Conservation (phyloP, 2,888 invertebrate genomes). For the Caenorhabditis macrosperma region DNA sequence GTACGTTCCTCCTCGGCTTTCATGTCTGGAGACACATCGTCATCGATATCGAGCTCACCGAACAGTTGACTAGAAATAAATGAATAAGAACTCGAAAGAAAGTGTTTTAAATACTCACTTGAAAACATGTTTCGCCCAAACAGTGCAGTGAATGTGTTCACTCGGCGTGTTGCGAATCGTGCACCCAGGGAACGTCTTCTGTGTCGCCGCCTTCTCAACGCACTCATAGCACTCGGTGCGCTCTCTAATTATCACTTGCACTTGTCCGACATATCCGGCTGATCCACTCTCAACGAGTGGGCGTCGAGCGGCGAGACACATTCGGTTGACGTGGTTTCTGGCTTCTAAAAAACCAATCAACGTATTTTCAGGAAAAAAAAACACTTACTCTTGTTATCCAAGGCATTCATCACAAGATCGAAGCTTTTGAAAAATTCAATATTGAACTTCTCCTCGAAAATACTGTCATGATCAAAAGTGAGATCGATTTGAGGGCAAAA, state of each 20-base stretch:
- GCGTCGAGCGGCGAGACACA: conserved; percentile 95
- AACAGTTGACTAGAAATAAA: conserved; percentile 88
- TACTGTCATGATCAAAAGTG: conserved; percentile 88
- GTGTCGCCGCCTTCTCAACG: conserved; percentile 86
- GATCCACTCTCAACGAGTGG: conserved; percentile 97
- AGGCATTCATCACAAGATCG: conserved; percentile 92
- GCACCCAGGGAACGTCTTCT: conserved; percentile 96
- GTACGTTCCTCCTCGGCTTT: conserved; percentile 85
- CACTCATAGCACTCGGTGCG: conserved; percentile 97
- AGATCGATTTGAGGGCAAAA: conserved; percentile 83
- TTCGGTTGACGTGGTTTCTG: conserved; percentile 97
- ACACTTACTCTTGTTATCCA: conserved; percentile 88
- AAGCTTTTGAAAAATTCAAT: conserved; percentile 93
- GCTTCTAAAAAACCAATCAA: conserved; percentile 87
- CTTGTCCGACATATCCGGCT: conserved; percentile 95
- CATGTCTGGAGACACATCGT: conserved; percentile 97
- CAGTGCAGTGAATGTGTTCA: conserved; percentile 98
- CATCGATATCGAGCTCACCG: conserved; percentile 95
- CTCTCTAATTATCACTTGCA: conserved; percentile 84
- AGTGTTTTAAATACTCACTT: conserved; percentile 85
- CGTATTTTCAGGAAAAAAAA: too few relatives aligned
- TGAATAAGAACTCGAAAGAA: not conserved
- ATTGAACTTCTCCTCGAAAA: conserved; percentile 85
- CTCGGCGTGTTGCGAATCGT: conserved; percentile 99
- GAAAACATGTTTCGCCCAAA: conserved; percentile 99